Base-by-base conservation (phyloP, 2,797 vertebrate genomes). In the Kryptolebias ocellatus region DNA sequence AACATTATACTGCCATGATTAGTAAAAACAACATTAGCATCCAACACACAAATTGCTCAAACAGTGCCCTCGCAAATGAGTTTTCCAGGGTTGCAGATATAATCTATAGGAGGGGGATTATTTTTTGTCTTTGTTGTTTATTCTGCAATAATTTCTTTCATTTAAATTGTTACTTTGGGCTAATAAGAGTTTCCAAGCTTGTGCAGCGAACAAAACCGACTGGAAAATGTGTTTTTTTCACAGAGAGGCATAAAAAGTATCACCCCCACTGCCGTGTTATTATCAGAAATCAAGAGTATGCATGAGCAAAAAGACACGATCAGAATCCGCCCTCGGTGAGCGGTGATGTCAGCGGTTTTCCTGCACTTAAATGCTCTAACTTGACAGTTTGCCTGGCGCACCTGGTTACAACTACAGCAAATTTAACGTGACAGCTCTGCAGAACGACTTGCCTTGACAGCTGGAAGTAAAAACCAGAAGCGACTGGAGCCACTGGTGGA, bases 1-100 rank as follows among this genome's bases (percentile, higher is more conserved):
- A 89, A 85, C 83, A 85, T 87, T 89, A 90, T 87, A 81, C 76
- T 51, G 80, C 67, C 45, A 70, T 81, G 86, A 90, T 93, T 93
- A 91, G 86, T 72, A 92, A 91, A 90, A 93, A 91, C 84, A 90
- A 89, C 87, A 89, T 86, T 79, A 83, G 60, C 81, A 86, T 85
- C 79, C 83, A 84, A 72, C 67, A 68, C 70, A 72, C 64, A 84
- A 84, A 88, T 70, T 44, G 83, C 83, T 81, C 60, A 53, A 55
- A 87, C 55, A 87, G 86, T 76, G 67, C 61, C 60, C 51, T 24
- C 70, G 79, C 80, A 87, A 91, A 91, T 87, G 4, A 81, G 67
- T 83, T 89, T 76, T 75, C 70, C 65, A 17, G 45, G 63, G 28
- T 54, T 72, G 65, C 64, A 74, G 64, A 83, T 79, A 79, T 37